These are phyloP conservation scores for Oxyscelio sp. DNA, from an alignment of 2,888 invertebrate species.

Conservation along the genomic window DNA sequence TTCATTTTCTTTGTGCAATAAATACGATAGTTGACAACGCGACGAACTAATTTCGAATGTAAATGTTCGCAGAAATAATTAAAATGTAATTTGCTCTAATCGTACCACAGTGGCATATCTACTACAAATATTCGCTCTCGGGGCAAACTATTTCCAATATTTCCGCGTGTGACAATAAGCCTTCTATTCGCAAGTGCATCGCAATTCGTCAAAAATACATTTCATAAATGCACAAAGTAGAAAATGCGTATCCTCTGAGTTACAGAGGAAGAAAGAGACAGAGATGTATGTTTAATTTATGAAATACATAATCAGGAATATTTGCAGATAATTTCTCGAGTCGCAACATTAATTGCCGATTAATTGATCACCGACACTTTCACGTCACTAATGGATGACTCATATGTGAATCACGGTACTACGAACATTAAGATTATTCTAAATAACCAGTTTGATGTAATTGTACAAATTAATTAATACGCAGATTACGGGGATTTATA, in stretches of 20 bases:
- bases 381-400: conserved; percentile 48
- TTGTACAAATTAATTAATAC: conserved; percentile 59
- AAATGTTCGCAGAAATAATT: conserved; percentile 29
- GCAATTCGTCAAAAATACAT: no score
- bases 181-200: no score
- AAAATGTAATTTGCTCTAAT: conserved; percentile 12
- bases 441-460: conserved; percentile 60
- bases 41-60: not conserved
- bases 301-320: not conserved
- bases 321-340: not conserved
- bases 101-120: conserved; percentile 23
- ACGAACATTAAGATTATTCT: conserved; percentile 41
- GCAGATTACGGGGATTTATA: no score
- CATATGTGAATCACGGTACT: conserved; percentile 51
- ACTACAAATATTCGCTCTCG: conserved; percentile 24
- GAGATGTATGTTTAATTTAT: not conserved
- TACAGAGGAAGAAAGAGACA: no score
- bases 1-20: no score
- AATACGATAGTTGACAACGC: no score
- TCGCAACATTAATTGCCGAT: conserved; percentile 8
- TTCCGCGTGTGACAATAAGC: conserved; percentile 26
- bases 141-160: conserved; percentile 35
- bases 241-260: no score
- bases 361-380: conserved; percentile 49
- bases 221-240: no score